Conservation (phyloP, 1,140 invertebrate genomes). For the Propsilocerus akamusi region DNA sequence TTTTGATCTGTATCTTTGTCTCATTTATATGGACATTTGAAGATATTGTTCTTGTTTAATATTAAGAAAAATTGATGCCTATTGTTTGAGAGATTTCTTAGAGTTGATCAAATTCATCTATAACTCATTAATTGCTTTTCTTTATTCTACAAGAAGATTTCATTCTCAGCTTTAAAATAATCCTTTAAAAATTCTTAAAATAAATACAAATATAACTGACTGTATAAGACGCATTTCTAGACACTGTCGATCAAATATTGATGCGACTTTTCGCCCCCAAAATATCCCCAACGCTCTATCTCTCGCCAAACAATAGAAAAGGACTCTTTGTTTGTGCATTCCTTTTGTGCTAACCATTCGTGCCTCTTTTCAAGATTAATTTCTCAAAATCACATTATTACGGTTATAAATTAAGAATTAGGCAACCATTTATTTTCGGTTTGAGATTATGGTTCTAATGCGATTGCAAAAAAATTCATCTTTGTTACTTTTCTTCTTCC, state of each 20-base stretch:
- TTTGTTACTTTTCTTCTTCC: not conserved
- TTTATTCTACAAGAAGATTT: too few relatives aligned
- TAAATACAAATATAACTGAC: too few relatives aligned
- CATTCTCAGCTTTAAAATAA: too few relatives aligned
- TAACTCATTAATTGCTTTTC: too few relatives aligned
- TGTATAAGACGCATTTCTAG: too few relatives aligned
- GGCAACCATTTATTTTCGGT: slow-evolving; percentile 2
- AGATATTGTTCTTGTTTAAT: slow-evolving; percentile 2
- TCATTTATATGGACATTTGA: too few relatives aligned
- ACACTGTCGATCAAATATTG: too few relatives aligned
- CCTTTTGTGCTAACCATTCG: not conserved
- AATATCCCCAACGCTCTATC: not conserved
- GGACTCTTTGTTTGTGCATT: not conserved
- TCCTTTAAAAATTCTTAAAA: too few relatives aligned
- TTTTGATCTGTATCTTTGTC: too few relatives aligned
- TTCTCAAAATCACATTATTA: slow-evolving; percentile 4
- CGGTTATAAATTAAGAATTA: slow-evolving; percentile 2
- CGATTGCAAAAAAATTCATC: not conserved
- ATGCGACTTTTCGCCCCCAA: not conserved
- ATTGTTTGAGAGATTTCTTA: too few relatives aligned
- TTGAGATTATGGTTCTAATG: not conserved
- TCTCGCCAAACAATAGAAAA: not conserved
- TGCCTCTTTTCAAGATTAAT: slow-evolving; percentile 2
- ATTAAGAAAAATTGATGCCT: slow-evolving; percentile 1
- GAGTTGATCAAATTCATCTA: too few relatives aligned